These are phyloP conservation scores for Arvicanthis niloticus DNA, from an alignment of 2,113 vertebrate genomes.

Conservation along the genomic window DNA sequence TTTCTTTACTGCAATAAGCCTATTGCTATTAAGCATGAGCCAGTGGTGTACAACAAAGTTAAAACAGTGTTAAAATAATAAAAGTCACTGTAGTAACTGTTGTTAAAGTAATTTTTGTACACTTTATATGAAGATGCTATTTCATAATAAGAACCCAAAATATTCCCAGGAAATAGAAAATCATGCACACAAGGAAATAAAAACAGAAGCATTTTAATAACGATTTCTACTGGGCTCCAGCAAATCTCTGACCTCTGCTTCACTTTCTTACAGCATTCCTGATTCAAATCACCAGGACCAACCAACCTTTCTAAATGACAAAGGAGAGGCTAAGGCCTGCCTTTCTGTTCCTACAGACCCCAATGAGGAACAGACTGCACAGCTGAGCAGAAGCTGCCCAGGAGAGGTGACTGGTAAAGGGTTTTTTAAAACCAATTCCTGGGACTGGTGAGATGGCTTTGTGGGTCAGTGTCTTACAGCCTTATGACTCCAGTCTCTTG, in stretches of 20 bases:
- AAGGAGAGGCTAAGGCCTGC: background rate
- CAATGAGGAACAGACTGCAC: background rate
- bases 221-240: background rate
- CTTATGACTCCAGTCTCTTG: background rate
- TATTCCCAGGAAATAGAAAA: background rate
- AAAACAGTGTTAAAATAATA: background rate
- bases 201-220: background rate
- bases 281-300: background rate
- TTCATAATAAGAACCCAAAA: conserved; percentile 36
- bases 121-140: conserved; percentile 5
- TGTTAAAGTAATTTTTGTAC: conserved; percentile 4
- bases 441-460: background rate
- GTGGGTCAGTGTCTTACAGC: background rate
- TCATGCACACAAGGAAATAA: background rate
- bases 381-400: background rate
- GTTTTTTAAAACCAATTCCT: background rate
- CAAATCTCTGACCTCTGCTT: background rate
- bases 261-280: background rate
- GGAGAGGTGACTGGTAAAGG: background rate
- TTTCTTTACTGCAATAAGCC: conserved; percentile 53
- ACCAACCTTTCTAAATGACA: background rate
- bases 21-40: background rate
- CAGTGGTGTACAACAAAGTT: background rate
- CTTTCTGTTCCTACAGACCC: background rate
- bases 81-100: background rate